phyloP scores from a whole-genome alignment of 2,797 vertebrate genomes.

The Heteromormyrus szaboi region DNA sequence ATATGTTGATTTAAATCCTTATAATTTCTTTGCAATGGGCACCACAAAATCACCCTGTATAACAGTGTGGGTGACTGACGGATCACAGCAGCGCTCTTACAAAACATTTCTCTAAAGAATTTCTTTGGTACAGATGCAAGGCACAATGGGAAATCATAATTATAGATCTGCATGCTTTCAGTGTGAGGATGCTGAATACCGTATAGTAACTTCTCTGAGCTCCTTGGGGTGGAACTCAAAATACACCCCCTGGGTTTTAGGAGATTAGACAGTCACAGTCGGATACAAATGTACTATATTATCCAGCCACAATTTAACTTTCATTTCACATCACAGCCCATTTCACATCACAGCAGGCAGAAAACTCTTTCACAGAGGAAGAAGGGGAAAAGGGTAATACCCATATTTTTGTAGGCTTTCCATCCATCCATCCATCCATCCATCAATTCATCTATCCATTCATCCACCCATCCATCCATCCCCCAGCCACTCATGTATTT shows the following conservation, averaged over 20 bases:
- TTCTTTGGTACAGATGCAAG: not conserved
- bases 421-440: not conserved
- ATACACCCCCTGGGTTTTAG: not conserved
- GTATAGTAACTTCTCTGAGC: not conserved
- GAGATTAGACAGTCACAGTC: not conserved
- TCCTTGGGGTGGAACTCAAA: not conserved
- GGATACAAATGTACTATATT: constrained; percentile 4
- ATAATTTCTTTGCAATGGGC: not conserved
- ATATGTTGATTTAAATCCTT: not conserved
- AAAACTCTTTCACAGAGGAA: not conserved
- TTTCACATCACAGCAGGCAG: constrained; percentile 4
- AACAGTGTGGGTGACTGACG: not conserved
- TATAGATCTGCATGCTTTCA: not conserved
- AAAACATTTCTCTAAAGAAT: not conserved
- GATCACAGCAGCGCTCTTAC: not conserved
- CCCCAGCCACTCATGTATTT: not conserved
- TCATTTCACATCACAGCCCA: not conserved
- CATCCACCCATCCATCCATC: not conserved
- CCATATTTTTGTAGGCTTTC: not conserved
- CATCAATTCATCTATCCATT: not conserved
- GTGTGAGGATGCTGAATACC: not conserved
- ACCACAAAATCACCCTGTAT: not conserved
- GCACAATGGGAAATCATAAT: not conserved
- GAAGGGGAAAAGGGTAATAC: not conserved
- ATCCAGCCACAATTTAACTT: not conserved